Evolutionary conservation across 1,140 invertebrate genomes (phyloP).

Genomic region (Pseudomyrmex dendroicus): DNA sequence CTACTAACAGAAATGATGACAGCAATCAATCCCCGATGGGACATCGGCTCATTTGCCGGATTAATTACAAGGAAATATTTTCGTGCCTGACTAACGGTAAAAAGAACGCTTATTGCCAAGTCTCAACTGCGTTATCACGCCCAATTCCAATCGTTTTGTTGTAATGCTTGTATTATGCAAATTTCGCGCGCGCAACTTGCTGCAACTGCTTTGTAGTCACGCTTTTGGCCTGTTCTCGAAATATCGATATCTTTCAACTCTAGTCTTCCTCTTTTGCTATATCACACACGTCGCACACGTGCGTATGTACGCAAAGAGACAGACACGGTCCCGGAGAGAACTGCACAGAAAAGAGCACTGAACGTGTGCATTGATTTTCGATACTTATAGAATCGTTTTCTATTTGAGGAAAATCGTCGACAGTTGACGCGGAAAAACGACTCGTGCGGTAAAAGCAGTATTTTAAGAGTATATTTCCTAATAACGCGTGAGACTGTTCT

Average conservation of each 20-base stretch:
- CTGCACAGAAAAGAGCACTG: not conserved
- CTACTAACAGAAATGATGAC: slow-evolving; percentile 45
- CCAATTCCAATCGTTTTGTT: slow-evolving; percentile 41
- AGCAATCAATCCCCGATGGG: slow-evolving; percentile 36
- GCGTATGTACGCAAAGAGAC: not conserved
- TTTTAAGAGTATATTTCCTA: slow-evolving; percentile 13
- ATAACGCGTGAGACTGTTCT: slow-evolving; percentile 20
- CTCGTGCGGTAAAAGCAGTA: slow-evolving; percentile 18
- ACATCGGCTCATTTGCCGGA: slow-evolving; percentile 3
- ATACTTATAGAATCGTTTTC: slow-evolving; percentile 33
- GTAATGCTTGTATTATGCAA: slow-evolving; percentile 55
- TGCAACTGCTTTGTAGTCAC: slow-evolving; percentile 29
- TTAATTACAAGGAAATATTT: slow-evolving; percentile 28
- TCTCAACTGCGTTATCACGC: slow-evolving; percentile 32
- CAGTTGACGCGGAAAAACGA: slow-evolving; percentile 19
- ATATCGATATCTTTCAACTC: slow-evolving; percentile 24
- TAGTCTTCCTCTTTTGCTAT: slow-evolving; percentile 1
- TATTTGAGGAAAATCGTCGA: slow-evolving; percentile 13
- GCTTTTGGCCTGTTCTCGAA: slow-evolving; percentile 29
- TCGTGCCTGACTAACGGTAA: slow-evolving; percentile 14
- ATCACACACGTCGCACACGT: slow-evolving; percentile 9
- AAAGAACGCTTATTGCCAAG: slow-evolving; percentile 29
- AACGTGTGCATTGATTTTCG: slow-evolving; percentile 48
- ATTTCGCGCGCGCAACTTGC: not conserved
- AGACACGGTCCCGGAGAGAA: not conserved